Evolutionary conservation across 2,888 invertebrate species (phyloP).

Genomic region (Pristionchus maxplancki): DNA sequence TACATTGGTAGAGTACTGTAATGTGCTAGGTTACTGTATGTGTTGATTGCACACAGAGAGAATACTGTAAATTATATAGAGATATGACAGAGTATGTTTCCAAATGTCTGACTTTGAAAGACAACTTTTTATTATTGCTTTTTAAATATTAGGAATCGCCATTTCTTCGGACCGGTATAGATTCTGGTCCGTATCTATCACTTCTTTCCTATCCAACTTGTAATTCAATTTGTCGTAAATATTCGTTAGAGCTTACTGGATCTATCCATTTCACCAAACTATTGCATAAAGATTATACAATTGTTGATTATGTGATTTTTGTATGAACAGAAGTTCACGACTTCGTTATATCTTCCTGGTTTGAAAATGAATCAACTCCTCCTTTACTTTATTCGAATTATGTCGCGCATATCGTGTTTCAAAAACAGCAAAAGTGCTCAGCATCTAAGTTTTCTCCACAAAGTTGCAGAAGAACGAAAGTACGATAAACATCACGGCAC

Average conservation of each 20-base stretch:
- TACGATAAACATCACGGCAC: constrained; percentile 47
- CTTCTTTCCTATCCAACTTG: constrained; percentile 21
- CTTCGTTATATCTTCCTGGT: background rate
- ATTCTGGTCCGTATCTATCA: background rate
- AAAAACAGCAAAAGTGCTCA: constrained; percentile 42
- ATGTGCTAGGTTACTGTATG: constrained; percentile 19
- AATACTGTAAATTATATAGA: constrained; percentile 37
- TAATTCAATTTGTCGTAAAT: background rate
- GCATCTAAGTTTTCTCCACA: constrained; percentile 30
- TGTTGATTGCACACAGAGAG: background rate
- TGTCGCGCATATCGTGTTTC: background rate
- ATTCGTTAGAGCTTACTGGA: constrained; percentile 29
- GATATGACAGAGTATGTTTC: constrained; percentile 35
- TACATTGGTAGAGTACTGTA: constrained; percentile 28
- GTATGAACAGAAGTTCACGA: constrained; percentile 7
- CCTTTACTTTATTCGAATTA: background rate
- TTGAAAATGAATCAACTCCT: background rate
- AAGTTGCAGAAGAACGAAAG: constrained; percentile 50
- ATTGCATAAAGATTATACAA: constrained; percentile 28
- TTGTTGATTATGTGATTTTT: background rate
- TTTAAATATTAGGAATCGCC: constrained; percentile 9
- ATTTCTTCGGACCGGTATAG: background rate
- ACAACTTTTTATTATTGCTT: background rate
- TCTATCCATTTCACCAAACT: constrained; percentile 15
- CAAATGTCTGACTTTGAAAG: background rate